phyloP scores from a whole-genome alignment of 2,113 vertebrate genomes.

The Colius striatus region DNA sequence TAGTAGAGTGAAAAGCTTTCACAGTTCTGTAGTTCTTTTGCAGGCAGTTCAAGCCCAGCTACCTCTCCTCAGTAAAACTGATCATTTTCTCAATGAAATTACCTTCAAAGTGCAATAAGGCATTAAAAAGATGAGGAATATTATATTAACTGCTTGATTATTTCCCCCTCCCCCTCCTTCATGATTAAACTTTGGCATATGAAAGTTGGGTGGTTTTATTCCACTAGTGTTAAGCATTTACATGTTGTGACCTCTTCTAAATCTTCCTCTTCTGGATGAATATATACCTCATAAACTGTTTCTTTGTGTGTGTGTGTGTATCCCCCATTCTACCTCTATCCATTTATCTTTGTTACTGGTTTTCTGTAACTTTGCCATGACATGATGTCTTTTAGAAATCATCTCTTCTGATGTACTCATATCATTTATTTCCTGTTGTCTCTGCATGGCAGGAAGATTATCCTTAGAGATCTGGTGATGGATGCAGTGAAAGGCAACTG shows the following conservation, averaged over 20 bases:
- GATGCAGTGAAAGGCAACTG: neutral
- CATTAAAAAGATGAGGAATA: neutral
- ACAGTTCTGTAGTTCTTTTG: neutral
- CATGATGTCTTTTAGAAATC: neutral
- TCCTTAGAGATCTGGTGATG: neutral
- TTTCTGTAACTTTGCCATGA: neutral
- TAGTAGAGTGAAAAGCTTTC: neutral
- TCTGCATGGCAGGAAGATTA: neutral
- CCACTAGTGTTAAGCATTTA: neutral
- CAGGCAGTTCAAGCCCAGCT: neutral
- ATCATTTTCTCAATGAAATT: neutral
- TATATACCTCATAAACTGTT: neutral
- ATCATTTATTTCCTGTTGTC: neutral
- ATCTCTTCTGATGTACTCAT: neutral
- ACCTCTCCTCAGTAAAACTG: neutral
- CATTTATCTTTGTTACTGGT: neutral
- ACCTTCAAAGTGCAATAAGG: neutral
- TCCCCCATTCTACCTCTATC: neutral
- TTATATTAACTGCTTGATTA: neutral
- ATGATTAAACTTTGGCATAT: neutral
- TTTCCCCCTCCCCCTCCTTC: neutral
- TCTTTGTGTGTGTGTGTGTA: too few species aligned
- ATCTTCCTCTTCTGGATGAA: neutral
- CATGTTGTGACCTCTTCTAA: neutral
- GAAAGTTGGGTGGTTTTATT: neutral